These are phyloP conservation scores for Petrocephalus sullivani DNA, from an alignment of 2,797 vertebrate species.

Conservation along the genomic window DNA sequence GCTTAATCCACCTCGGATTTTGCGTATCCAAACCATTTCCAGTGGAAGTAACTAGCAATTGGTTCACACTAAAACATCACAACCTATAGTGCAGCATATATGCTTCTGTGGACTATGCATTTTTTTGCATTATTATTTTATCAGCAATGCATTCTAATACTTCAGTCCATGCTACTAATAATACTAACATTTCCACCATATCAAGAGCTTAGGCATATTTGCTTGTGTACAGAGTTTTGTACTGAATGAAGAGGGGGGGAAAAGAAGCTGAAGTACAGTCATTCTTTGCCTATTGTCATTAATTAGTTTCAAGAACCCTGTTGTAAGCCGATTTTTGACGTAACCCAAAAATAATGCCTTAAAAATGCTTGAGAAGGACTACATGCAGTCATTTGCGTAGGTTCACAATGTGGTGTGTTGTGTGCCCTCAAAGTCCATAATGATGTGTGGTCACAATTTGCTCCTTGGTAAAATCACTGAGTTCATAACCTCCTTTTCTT, in stretches of 20 bases:
- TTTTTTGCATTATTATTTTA: background rate
- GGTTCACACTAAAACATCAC: background rate
- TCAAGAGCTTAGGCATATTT: background rate
- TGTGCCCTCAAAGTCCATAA: no score
- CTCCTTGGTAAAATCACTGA: background rate
- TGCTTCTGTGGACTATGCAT: background rate
- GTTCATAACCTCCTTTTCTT: background rate
- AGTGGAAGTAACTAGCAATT: background rate
- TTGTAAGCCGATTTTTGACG: no score
- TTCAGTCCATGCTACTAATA: background rate
- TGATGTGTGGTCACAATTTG: background rate
- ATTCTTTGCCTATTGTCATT: no score
- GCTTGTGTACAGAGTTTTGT: background rate
- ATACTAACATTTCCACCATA: background rate
- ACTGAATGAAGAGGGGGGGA: background rate
- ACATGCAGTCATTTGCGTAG: no score
- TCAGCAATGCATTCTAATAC: background rate
- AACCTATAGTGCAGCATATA: background rate
- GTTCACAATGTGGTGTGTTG: no score
- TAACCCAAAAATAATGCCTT: no score
- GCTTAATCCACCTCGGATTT: background rate
- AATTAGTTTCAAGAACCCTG: no score
- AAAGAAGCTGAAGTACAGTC: background rate
- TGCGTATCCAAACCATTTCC: background rate
- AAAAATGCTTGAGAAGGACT: no score